phyloP scores from a whole-genome alignment of 2,888 invertebrate species.

The Dorcus parallelipipedus region DNA sequence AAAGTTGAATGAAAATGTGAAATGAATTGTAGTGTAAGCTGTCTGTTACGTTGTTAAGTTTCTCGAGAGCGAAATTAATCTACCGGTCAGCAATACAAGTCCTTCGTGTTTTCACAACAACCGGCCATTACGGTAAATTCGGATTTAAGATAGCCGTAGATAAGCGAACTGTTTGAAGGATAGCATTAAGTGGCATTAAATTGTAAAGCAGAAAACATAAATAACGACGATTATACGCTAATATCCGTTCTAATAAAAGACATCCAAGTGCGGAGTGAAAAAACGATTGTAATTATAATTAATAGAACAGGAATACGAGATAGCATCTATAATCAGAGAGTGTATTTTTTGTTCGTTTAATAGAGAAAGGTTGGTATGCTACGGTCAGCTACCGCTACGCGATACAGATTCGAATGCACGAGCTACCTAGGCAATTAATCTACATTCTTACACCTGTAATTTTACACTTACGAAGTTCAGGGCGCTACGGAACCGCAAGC shows the following conservation, averaged over 20 bases:
- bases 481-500: conserved; percentile 5
- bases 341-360: conserved; percentile 32
- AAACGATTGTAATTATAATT: conserved; percentile 24
- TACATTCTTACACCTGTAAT: conserved; percentile 41
- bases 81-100: too few relatives aligned
- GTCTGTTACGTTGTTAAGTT: too few relatives aligned
- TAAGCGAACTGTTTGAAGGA: too few relatives aligned
- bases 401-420: conserved; percentile 35
- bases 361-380: conserved; percentile 38
- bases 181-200: conserved; percentile 1
- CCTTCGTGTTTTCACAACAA: too few relatives aligned
- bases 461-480: conserved; percentile 37
- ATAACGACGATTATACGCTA: conserved; percentile 14
- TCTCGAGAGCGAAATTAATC: too few relatives aligned
- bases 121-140: too few relatives aligned
- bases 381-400: conserved; percentile 38
- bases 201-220: conserved; percentile 8
- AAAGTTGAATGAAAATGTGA: too few relatives aligned
- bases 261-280: conserved; percentile 9
- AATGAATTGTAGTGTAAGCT: too few relatives aligned
- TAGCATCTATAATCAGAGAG: conserved; percentile 28
- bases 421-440: conserved; percentile 35
- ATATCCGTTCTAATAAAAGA: conserved; percentile 20
- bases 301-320: conserved; percentile 24
- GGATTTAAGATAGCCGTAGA: too few relatives aligned